Base-by-base conservation (phyloP, 2,113 vertebrate species). In the Dissostichus mawsoni region DNA sequence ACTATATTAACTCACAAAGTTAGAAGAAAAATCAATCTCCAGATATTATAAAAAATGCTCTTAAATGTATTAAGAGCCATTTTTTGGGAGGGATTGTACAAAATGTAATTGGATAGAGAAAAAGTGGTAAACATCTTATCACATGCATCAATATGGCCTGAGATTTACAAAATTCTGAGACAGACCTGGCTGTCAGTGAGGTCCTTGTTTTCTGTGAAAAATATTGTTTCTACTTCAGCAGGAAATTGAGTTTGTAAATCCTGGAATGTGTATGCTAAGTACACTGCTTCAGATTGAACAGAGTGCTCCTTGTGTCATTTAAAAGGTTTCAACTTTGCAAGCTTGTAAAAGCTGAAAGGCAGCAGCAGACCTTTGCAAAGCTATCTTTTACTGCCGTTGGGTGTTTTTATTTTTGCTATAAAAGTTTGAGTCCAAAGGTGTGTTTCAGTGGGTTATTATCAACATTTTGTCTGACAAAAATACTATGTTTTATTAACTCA, bases 371-470 rank as follows among this genome's bases (percentile, higher is more conserved):
- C n/a, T 44, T 50, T 45, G 10, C 4, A 5, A 71, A 55, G 9
- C 18, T 11, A 12, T 61, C n/a, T 4, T 71, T 80, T 55, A 20
- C 25, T 33, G 13, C 10, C 9, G 23, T 25, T 51, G 25, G 4
- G 51, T 66, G 10, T 52, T 36, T 45, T 44, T 69, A 11, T 74
- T 11, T 11, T 83, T 33, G 61, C 59, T 76, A 36, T 65, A 11
- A 61, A 62, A 63, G n/a, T 56, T 29, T 72, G 56, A 25, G 62
- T 86, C 61, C 75, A 89, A 87, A 87, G 55, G 50, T 79, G 14
- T 25, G n/a, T 80, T 81, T 86, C 17, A 48, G 52, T 41, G 48
- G 53, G 52, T 52, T 7, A 33, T 25, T 2, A 12, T 61, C 67
- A 57, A 47, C 16, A 36, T 7, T 56, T 59, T 8, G 20, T 64